Evolutionary conservation across 2,797 vertebrate genomes (phyloP).

Genomic region (Squalus acanthias): DNA sequence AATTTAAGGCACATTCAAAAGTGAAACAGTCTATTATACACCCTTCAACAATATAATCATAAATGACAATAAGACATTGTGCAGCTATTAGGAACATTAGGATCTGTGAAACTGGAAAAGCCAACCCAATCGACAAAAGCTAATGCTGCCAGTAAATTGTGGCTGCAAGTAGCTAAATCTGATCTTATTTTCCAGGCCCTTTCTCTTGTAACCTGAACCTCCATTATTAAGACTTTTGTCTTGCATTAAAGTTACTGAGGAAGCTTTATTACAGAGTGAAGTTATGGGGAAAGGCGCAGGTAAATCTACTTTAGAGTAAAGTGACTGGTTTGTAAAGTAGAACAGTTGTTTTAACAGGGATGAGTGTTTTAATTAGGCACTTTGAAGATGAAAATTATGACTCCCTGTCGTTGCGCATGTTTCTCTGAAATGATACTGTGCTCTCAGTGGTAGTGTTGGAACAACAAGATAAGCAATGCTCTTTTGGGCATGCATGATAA

Average conservation of each 20-base stretch:
- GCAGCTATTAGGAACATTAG: not conserved
- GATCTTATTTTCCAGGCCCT: not conserved
- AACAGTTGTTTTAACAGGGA: not conserved
- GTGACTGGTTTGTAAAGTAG: not conserved
- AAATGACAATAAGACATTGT: not conserved
- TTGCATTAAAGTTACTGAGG: not conserved
- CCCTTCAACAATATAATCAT: not conserved
- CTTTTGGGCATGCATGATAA: not conserved
- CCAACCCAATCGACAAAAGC: not conserved
- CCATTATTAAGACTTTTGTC: not conserved
- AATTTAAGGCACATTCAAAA: not conserved
- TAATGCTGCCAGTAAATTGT: not conserved
- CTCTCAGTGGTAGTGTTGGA: not conserved
- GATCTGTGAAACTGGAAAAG: not conserved
- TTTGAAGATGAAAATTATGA: not conserved
- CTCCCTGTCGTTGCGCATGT: not conserved
- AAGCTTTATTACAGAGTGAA: not conserved
- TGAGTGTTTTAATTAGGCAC: not conserved
- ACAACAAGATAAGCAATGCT: not conserved
- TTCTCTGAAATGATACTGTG: not conserved
- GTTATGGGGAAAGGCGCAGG: not conserved
- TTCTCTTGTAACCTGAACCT: not conserved
- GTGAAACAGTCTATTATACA: not conserved
- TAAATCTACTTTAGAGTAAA: not conserved
- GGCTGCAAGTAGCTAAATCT: not conserved